Percentiles rank a stretch among this genome's conserved stretches.
phyloP scores from a whole-genome alignment of 2,888 invertebrate species.

The Pseudococcus viburni region DNA sequence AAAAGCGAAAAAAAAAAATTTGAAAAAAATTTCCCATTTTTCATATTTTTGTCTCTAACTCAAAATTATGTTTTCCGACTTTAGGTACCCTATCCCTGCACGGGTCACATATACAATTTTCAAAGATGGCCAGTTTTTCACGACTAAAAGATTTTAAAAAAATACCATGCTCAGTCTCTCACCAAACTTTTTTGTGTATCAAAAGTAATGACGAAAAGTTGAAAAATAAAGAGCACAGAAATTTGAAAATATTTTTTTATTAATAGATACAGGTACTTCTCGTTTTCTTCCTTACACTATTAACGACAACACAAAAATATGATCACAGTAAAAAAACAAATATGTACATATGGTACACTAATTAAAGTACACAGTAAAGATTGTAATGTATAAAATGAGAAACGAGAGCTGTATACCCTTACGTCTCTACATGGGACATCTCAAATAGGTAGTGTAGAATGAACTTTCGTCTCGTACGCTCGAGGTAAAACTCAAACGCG shows the following conservation, averaged over 20 bases:
- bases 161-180: too few species aligned
- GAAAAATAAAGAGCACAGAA: background rate
- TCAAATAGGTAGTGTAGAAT: background rate
- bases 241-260: constrained; percentile 30
- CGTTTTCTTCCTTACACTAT: constrained; percentile 4
- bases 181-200: too few species aligned
- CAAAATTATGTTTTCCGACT: too few species aligned
- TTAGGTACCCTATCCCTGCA: too few species aligned
- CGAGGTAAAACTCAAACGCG: background rate
- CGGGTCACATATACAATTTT: too few species aligned
- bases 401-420: background rate
- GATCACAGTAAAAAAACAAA: constrained; percentile 24
- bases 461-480: background rate
- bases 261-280: constrained; percentile 34
- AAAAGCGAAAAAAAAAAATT: too few species aligned
- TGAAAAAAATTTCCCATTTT: too few species aligned
- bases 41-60: too few species aligned
- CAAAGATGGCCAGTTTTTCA: too few species aligned
- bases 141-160: too few species aligned
- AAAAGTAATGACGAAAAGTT: background rate
- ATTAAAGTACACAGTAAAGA: background rate
- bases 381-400: background rate
- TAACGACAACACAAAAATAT: constrained; percentile 45
- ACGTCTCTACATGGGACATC: too few species aligned
- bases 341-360: constrained; percentile 22